These are phyloP conservation scores for Potorous gilbertii DNA, from an alignment of 2,797 vertebrate species.

Conservation along the genomic window DNA sequence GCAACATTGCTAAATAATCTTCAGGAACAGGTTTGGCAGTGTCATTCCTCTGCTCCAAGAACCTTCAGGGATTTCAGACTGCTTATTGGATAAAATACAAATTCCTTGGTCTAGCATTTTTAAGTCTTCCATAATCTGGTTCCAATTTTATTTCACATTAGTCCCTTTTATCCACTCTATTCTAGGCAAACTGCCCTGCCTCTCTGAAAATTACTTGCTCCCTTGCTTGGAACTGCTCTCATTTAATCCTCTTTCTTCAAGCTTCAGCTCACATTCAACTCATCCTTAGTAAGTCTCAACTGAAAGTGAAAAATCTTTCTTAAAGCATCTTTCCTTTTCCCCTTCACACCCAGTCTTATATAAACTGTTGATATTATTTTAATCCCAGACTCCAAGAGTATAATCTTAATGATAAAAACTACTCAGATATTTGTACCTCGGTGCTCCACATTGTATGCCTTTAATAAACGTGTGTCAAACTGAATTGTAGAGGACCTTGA, in stretches of 20 bases:
- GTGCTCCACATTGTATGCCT: neutral
- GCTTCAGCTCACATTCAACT: neutral
- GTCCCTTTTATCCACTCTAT: neutral
- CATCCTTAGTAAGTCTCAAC: neutral
- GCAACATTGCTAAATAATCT: neutral
- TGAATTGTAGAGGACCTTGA: neutral
- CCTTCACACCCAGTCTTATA: neutral
- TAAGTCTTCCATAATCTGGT: neutral
- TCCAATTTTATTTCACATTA: neutral
- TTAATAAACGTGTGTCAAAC: neutral
- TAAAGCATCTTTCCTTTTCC: neutral
- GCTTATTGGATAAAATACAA: neutral
- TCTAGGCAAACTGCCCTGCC: neutral
- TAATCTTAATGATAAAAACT: neutral
- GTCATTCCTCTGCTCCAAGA: neutral
- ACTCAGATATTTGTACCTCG: neutral
- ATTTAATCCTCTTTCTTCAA: neutral
- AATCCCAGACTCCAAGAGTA: neutral
- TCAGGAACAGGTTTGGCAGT: neutral
- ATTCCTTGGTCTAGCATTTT: neutral
- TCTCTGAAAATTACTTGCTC: neutral
- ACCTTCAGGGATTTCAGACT: neutral
- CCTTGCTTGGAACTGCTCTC: neutral
- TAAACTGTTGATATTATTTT: neutral
- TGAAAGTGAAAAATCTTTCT: neutral